Percentiles rank a stretch among this genome's conserved stretches.
Evolutionary conservation across 2,888 invertebrate species (phyloP).

Genomic region (Pammene fasciana): DNA sequence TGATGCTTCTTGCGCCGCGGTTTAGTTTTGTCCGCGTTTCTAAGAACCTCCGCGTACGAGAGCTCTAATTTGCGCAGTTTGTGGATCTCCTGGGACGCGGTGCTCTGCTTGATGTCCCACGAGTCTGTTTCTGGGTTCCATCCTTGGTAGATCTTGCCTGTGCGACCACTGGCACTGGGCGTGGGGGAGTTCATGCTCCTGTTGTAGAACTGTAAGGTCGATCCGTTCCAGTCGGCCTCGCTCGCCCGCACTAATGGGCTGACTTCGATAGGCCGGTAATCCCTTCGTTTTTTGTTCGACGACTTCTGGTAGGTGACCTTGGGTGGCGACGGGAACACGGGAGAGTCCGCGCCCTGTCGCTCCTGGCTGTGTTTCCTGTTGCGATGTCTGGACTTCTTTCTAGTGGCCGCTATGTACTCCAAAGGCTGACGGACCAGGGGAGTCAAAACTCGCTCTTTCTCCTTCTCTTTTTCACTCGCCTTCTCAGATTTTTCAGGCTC

Average conservation of each 20-base stretch:
- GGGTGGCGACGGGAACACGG: slow-evolving; percentile 87
- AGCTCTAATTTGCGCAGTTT: slow-evolving; percentile 91
- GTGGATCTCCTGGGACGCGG: slow-evolving; percentile 92
- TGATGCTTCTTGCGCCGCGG: slow-evolving; percentile 80
- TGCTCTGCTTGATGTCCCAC: slow-evolving; percentile 84
- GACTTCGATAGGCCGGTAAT: slow-evolving; percentile 82
- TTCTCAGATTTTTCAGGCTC: slow-evolving; percentile 55
- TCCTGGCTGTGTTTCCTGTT: slow-evolving; percentile 85
- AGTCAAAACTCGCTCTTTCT: slow-evolving; percentile 82
- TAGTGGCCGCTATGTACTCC: slow-evolving; percentile 88
- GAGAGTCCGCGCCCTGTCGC: slow-evolving; percentile 86
- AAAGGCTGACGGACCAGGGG: slow-evolving; percentile 88
- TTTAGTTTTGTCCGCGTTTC: slow-evolving; percentile 86
- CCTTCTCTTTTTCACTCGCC: slow-evolving; percentile 62
- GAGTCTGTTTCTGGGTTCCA: slow-evolving; percentile 79
- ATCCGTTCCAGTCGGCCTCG: slow-evolving; percentile 86
- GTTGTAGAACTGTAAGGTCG: slow-evolving; percentile 87
- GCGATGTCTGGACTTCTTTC: slow-evolving; percentile 87
- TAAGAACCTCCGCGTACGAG: slow-evolving; percentile 92
- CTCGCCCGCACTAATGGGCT: slow-evolving; percentile 74
- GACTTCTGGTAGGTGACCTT: slow-evolving; percentile 84
- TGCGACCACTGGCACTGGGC: slow-evolving; percentile 80
- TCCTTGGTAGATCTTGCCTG: slow-evolving; percentile 77
- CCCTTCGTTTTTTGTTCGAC: slow-evolving; percentile 83
- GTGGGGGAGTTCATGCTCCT: slow-evolving; percentile 84